Base-by-base conservation (phyloP, 2,888 invertebrate genomes). In the Nomada ferruginata region DNA sequence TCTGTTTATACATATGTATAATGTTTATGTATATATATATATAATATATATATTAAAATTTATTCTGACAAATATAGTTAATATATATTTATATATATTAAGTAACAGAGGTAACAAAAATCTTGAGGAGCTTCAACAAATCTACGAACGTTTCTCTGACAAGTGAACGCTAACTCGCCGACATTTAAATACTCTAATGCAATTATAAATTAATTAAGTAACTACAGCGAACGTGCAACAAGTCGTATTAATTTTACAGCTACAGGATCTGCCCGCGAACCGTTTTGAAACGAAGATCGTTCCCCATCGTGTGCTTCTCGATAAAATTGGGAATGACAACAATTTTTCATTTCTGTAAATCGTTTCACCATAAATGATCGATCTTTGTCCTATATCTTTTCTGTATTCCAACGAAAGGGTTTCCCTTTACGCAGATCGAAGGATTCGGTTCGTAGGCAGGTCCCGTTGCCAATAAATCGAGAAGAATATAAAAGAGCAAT, bases 1-100 rank as follows among this genome's bases (percentile, higher is more conserved):
- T 88, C 89, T 89, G 86, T 91, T 89, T 91, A 90, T 92, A 91
- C 90, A 92, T 90, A 89, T 90, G 87, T 91, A 88, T 89, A 88
- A 71, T 87, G 73, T 79, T 78, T 85, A 79, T 59, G 13, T 44
- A 63, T 44, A 44, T 84, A 20, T 20, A 69, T 78, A 72, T 75
- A 76, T 76, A 80, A 75, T 79, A 71, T 83, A 85, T 86, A 89
- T 85, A 89, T 89, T 88, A 84, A 87, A 87, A 87, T 90, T 88
- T 89, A 90, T 87, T 89, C 82, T 85, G 86, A 89, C 83, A 87
- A 88, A 89, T 90, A 89, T 89, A 85, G 85, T 88, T 84, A 85
- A 89, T 90, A 79, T 80, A 72, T 79, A 64, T 63, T 63, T 57
- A 74, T 72, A 71, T 71, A 74, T 83, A 87, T 84, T 82, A 89